Conservation (phyloP, 2,113 vertebrate genomes). For the Semnornis frantzii region DNA sequence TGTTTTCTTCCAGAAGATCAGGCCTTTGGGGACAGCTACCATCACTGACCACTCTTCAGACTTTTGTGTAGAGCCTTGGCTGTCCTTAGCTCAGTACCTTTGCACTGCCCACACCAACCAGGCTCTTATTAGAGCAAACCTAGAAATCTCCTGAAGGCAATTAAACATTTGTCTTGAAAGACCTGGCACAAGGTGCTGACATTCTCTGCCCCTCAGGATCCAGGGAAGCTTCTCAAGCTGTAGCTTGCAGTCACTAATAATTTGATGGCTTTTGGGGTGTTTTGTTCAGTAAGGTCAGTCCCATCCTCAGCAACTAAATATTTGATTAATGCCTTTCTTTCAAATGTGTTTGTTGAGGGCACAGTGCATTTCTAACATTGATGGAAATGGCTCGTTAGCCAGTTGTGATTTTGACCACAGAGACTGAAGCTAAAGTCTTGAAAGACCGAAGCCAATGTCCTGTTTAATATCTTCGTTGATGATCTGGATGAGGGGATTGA, state of each 20-base stretch:
- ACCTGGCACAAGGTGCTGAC: not conserved
- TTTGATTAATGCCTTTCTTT: not conserved
- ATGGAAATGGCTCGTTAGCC: not conserved
- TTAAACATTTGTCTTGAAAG: not conserved
- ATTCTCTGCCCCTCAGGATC: not conserved
- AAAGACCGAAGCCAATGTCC: too few species aligned
- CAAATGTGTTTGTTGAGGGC: not conserved
- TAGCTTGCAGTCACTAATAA: not conserved
- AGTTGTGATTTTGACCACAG: not conserved
- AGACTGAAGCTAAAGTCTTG: not conserved
- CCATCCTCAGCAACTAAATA: not conserved
- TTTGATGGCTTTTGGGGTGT: not conserved
- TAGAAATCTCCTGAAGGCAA: not conserved
- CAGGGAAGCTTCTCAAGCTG: not conserved
- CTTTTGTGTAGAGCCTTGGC: not conserved
- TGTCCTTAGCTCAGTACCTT: not conserved
- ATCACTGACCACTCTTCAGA: not conserved
- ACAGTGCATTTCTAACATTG: not conserved
- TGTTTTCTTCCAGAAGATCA: not conserved
- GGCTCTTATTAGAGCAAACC: not conserved
- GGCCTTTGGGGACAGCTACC: not conserved
- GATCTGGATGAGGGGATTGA: too few species aligned
- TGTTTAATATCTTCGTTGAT: too few species aligned
- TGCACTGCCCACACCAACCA: not conserved
- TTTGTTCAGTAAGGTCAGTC: not conserved